A percentile compares a stretch with the other conserved stretches of the same genome.
phyloP scores from a whole-genome alignment of 1,140 invertebrate genomes.

The Daktulosphaira vitifoliae region DNA sequence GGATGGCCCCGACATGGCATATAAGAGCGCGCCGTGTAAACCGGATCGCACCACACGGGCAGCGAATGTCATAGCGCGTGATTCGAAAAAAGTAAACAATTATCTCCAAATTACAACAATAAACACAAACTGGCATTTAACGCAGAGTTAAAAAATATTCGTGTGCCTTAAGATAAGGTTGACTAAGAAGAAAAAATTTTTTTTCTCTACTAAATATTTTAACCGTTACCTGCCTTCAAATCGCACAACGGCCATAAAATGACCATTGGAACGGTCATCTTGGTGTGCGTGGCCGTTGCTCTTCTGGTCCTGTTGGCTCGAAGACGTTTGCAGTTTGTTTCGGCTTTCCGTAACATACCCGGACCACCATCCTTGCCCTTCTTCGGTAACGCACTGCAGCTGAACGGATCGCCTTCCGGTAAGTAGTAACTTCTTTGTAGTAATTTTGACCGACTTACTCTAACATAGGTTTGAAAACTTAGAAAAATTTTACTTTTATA shows the following conservation, averaged over 20 bases:
- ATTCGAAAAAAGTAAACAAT: no score
- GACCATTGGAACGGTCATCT: background rate
- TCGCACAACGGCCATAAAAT: background rate
- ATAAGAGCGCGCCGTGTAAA: slow-evolving; percentile 28
- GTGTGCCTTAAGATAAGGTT: no score
- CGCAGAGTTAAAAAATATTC: no score
- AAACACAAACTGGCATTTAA: no score
- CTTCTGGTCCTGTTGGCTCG: background rate
- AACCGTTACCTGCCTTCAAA: no score
- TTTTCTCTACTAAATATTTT: no score
- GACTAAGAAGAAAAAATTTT: no score
- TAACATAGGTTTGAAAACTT: no score
- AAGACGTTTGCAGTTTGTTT: background rate
- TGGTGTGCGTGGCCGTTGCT: slow-evolving; percentile 1
- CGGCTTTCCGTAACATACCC: slow-evolving; percentile 39
- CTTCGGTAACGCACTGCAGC: slow-evolving; percentile 49
- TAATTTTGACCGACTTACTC: no score
- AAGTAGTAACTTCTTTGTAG: no score
- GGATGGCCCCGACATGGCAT: slow-evolving; percentile 22
- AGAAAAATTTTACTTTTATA: no score
- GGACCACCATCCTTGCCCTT: slow-evolving; percentile 48
- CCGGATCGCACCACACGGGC: slow-evolving; percentile 12
- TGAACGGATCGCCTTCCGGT: slow-evolving; percentile 47
- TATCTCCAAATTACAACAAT: no score
- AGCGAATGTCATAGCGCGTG: slow-evolving; percentile 4